Evolutionary conservation across 1,140 invertebrate genomes (phyloP), one percentile per base, ranked within the genome.

Genomic region (Ceratitis capitata): DNA sequence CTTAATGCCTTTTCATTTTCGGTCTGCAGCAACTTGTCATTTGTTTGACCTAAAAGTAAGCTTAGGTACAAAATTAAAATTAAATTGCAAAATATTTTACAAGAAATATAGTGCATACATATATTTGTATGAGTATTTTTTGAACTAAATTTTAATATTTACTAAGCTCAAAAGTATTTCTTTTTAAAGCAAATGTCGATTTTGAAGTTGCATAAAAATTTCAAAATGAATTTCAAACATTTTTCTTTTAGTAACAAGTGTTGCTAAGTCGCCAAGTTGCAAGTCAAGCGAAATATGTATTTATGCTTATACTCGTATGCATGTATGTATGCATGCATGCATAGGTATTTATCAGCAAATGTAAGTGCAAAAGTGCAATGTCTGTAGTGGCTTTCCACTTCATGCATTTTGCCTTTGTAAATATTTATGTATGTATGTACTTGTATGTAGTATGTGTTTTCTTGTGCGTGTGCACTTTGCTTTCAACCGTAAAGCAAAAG

Each of bases 381-480:
- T 39, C 61, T 69, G 61, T 69, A 69, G 61, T 69, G 61, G 61
- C 61, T 69, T 69, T 32, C 39, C 69, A 47, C 69, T 45, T 78
- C 35, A 78, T 42, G 39, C 29, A 29, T 19, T 4, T 5, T n/a
- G 29, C 56, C 7, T n/a, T n/a, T n/a, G n/a, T n/a, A n/a, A n/a
- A n/a, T 45, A 45, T 35, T 9, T 19, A 47, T 23, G 35, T 42
- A 74, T 42, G 29, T 35, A 12, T 69, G 61, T 23, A 69, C 32
- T 35, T 32, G 14, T 19, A 69, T 26, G 19, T 78, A 12, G 32
- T 56, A 39, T 42, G 64, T 35, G 39, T 39, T 26, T 12, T 10
- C 19, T 19, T 61, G 9, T 78, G 32, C 1, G n/a, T 61, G 19
- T 61, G 26, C 10, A 26, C 16, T 16, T 53, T 53, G 51, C 29